Evolutionary conservation across 1,140 invertebrate species (phyloP), one percentile per base, ranked within the genome.

Genomic region (Halictus rubicundus): DNA sequence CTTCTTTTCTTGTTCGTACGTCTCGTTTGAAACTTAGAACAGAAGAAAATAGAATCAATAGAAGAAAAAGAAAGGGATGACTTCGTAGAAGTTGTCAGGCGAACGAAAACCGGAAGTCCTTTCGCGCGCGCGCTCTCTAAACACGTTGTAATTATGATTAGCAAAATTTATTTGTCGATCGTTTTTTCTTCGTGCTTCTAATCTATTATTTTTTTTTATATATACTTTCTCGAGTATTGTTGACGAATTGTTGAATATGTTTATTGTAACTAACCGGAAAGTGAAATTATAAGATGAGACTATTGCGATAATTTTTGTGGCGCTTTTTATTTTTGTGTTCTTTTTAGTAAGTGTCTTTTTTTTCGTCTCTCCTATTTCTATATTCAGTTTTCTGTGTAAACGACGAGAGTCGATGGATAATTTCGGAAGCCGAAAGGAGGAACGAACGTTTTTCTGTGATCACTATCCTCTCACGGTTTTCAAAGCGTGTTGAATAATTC

Each of bases 391-490:
- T 52, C 42, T 68, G 59, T 19, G 59, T n/a, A 42, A 25, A 78
- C 12, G 59, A 27, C 0, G 57, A 25, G 9, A 54, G 32, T 59
- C 52, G 32, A 25, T 39, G 46, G 19, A 0, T 68, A 25, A 60
- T n/a, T 21, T 37, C 19, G 19, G 21, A 64, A 80, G 27, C 52
- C 78, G 49, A 46, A 25, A 69, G 70, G 42, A 52, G 63, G 61
- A 61, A 54, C 2, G n/a, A 69, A 59, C 70, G 69, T 88, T 85
- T 86, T 81, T 83, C 86, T 83, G 86, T 83, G 78, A 81, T 87
- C 83, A 88, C 78, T 81, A 73, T 77, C 77, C 57, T 75, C 73
- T 82, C 42, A 74, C 54, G 70, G 63, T 82, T 82, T n/a, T 82
- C 57, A 75, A 86, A 78, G 32, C 14, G 68, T 83, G 83, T 80